These are phyloP conservation scores for Zonitis immaculata DNA, from an alignment of 2,888 invertebrate species.

Conservation along the genomic window DNA sequence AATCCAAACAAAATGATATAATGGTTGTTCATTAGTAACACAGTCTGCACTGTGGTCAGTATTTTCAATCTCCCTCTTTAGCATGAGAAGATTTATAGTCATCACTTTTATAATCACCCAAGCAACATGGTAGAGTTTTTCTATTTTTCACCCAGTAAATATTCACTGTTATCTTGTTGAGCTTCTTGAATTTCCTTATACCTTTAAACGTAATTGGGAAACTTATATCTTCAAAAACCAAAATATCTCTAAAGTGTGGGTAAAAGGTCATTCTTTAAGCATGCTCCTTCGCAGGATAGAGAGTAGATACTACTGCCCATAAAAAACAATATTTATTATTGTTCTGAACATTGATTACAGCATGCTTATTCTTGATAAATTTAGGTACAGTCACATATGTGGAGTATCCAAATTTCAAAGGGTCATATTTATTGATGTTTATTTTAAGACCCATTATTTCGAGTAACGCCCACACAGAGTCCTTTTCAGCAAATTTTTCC, in stretches of 20 bases:
- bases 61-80: no score
- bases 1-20: no score
- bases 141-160: slow-evolving; percentile 12
- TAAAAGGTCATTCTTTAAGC: slow-evolving; percentile 21
- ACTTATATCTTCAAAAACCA: slow-evolving; percentile 25
- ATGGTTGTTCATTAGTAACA: no score
- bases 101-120: no score
- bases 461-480: slow-evolving; percentile 13
- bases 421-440: slow-evolving; percentile 28
- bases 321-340: slow-evolving; percentile 30
- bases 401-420: slow-evolving; percentile 19
- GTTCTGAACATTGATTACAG: slow-evolving; percentile 31
- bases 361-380: slow-evolving; percentile 22
- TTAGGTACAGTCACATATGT: slow-evolving; percentile 28
- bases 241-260: slow-evolving; percentile 22
- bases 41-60: no score
- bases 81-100: no score
- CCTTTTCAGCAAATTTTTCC: slow-evolving; percentile 21
- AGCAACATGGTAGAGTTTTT: slow-evolving; percentile 1
- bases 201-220: slow-evolving; percentile 24
- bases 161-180: slow-evolving; percentile 25
- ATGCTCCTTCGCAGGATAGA: slow-evolving; percentile 19
- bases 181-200: slow-evolving; percentile 25
- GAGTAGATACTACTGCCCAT: slow-evolving; percentile 28
- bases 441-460: slow-evolving; percentile 1